Evolutionary conservation across 2,797 vertebrate species (phyloP), one percentile per base, ranked within the genome.

Genomic region (Pangasius macronema): DNA sequence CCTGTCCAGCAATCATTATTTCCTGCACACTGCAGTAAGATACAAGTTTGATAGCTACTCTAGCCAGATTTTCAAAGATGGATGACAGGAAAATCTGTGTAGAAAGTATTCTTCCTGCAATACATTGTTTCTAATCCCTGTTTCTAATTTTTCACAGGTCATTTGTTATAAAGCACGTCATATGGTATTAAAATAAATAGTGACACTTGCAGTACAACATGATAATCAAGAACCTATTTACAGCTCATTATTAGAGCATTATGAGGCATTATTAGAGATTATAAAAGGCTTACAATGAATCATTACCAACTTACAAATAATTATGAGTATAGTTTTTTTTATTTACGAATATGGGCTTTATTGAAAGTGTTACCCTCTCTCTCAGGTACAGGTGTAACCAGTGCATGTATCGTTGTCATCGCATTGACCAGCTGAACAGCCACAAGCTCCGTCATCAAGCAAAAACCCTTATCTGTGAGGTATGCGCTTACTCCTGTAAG

Each of bases 371-470:
- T 20, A 11, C 3, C 27, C 10, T 83, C 82, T 87, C 73, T 39
- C 24, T 1, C 3, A 99, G 98, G 95, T 99, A 99, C 91, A 96
- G 96, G 0, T 99, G 99, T 92, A 98, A 97, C 92, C 97, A 98
- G 93, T 99, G 99, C 79, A 92, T 97, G 0, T 99, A 99, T 87
- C 97, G 98, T 39, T 99, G 98, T 89, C 97, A 99, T 91, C 98
- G 99, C 24, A 96, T 97, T 0, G 98, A 99, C 92, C 98, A 99
- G 92, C 96, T 99, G 9, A 99, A 97, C 90, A 99, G 98, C 94
- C 99, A 99, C 94, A 99, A 99, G 90, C 94, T 99, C 83, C 96
- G 98, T 65, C 99, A 99, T 93, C 97, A 99, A 92, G 96, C 96
- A 85, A 99, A 99, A 90, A 96, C 96, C 0, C 96, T 99, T 75